Evolutionary conservation across 2,888 invertebrate genomes (phyloP), one percentile per base, ranked within the genome.

Genomic region (Diplolepis rosae): DNA sequence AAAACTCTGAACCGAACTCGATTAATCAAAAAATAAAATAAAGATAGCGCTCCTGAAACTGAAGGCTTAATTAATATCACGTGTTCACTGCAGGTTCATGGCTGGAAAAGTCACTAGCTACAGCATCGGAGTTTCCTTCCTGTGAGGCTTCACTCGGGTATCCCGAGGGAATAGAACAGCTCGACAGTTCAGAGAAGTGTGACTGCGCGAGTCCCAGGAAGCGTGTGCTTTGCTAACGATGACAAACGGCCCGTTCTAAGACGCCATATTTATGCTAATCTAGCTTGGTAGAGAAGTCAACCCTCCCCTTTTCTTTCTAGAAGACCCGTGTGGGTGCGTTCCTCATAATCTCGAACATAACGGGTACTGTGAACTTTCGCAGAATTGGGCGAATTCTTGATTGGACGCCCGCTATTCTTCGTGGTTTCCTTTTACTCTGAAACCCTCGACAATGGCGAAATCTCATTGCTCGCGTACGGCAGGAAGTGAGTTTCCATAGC

Each of bases 181-280:
- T 81, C 83, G 82, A 78, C 83, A 83, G 82, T 84, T 84, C 84
- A 80, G 80, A 83, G 83, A 82, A 82, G 85, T 84, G 86, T 83
- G 84, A 85, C 85, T 85, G 78, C 82, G 80, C 82, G 85, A 85
- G 84, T 83, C 87, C 87, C 88, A 88, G 88, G 88, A 88, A 88
- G 88, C 88, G 88, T 87, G 88, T 88, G 88, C 88, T 88, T 88
- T 88, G 84, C 88, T 88, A 88, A 88, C 88, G 88, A 88, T 88
- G 88, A 88, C 85, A 88, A 88, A 88, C 85, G 87, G 84, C 82
- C 83, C 84, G 84, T 81, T 85, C 85, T 85, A 87, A 88, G 88
- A 88, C 87, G 88, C 87, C 87, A 88, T 88, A 88, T 88, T 88
- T 88, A 88, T 88, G 88, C 88, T 88, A 88, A 88, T 88, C 87